Percentiles rank a stretch among this genome's conserved stretches.
phyloP scores from a whole-genome alignment of 2,888 invertebrate genomes.

The Elgonia sp. region DNA sequence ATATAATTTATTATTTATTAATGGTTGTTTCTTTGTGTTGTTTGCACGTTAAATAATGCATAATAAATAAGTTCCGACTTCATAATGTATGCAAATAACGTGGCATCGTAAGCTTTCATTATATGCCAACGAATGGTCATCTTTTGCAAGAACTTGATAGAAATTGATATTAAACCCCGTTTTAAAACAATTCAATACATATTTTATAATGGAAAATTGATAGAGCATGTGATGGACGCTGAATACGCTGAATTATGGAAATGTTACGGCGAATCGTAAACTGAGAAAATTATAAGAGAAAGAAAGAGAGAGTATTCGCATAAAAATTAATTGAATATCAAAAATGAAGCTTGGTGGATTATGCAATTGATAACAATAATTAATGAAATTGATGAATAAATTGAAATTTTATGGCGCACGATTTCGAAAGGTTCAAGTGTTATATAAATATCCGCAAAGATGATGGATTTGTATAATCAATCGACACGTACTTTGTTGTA shows the following conservation, averaged over 20 bases:
- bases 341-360: background rate
- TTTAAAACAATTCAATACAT: constrained; percentile 16
- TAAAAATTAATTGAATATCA: constrained; percentile 22
- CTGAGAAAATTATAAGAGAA: background rate
- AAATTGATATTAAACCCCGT: constrained; percentile 11
- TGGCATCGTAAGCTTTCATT: background rate
- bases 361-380: constrained; percentile 20
- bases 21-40: no score
- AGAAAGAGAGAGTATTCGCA: background rate
- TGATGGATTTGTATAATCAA: background rate
- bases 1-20: no score
- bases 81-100: background rate
- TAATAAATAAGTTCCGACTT: background rate
- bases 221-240: constrained; percentile 13
- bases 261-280: constrained; percentile 29
- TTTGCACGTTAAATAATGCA: background rate
- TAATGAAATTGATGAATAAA: constrained; percentile 32
- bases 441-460: constrained; percentile 1
- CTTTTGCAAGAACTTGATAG: constrained; percentile 19
- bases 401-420: constrained; percentile 2
- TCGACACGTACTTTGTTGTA: constrained; percentile 92
- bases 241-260: constrained; percentile 23
- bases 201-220: constrained; percentile 36
- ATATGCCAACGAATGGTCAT: background rate
- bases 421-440: constrained; percentile 6